Base-by-base conservation (phyloP, 2,888 invertebrate species). In the Petrophora chlorosata region DNA sequence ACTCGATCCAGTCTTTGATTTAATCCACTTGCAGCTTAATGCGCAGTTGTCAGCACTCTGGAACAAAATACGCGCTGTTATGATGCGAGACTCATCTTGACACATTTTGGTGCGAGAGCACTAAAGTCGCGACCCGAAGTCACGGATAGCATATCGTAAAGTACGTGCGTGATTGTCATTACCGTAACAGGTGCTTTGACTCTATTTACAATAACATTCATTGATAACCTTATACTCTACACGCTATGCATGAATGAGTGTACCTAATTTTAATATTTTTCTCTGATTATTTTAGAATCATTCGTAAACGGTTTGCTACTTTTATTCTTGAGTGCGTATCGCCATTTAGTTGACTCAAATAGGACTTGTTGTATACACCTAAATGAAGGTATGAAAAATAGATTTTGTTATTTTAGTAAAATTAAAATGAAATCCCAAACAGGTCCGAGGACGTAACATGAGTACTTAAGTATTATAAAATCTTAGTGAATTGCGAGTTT, bases 1-100 rank as follows among this genome's bases (percentile, higher is more conserved):
- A 66, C 77, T 75, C 59, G 76, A 74, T 72, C 75, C 76, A 70
- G 63, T 69, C 78, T 82, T 76, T 73, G 79, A 76, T 79, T 79
- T 63, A 68, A 71, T 72, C 71, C 69, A 71, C 70, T 72, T 67
- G 61, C 43, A 53, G 50, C 56, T 54, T 70, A 64, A 67, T 60
- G 50, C 61, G 62, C 66, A 63, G 57, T 59, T 66, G 58, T 65
- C 64, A 19, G 41, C 57, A 36, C 57, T 56, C 72, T 70, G 68
- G 46, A 73, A 70, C 61, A 63, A 61, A 48, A 49, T 39, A 43
- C 16, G 17, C 14, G 38, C 13, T 13, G 40, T 47, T 42, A 55
- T 13, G n/a, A 33, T 14, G 36, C 43, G 9, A 42, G 40, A 40
- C 28, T 43, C 36, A 35, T 42, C 36, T 25, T 14, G 33, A 48